phyloP scores from a whole-genome alignment of 2,797 vertebrate species.

The Selene dorsalis region DNA sequence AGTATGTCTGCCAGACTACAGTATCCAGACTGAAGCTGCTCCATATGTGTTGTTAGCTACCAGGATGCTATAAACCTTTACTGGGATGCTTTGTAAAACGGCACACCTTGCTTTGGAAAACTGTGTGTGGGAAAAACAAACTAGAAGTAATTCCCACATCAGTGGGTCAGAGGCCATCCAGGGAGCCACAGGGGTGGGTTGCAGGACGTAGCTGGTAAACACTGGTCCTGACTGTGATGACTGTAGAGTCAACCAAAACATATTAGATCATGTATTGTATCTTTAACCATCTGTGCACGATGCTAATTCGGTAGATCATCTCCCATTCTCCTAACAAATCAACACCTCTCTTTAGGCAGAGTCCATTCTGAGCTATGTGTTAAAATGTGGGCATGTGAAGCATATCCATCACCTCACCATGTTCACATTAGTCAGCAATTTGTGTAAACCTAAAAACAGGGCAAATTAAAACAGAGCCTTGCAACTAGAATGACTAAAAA shows the following conservation, averaged over 20 bases:
- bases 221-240: not conserved
- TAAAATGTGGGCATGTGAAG: not conserved
- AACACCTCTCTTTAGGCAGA: too few species aligned
- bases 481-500: not conserved
- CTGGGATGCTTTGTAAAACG: slow-evolving; percentile 56
- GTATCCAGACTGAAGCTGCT: slow-evolving; percentile 55
- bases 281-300: not conserved
- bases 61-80: slow-evolving; percentile 59
- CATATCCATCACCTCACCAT: not conserved
- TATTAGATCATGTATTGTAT: not conserved
- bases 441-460: not conserved
- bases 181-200: not conserved
- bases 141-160: not conserved
- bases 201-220: not conserved
- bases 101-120: slow-evolving; percentile 43
- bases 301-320: not conserved
- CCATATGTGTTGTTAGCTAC: slow-evolving; percentile 62
- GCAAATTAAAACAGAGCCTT: not conserved
- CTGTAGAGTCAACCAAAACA: not conserved
- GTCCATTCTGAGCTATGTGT: not conserved
- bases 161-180: not conserved
- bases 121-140: slow-evolving; percentile 38
- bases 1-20: slow-evolving; percentile 69
- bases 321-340: not conserved
- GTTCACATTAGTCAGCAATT: not conserved